Evolutionary conservation across 2,113 vertebrate genomes (phyloP).

Genomic region (Athene cunicularia): DNA sequence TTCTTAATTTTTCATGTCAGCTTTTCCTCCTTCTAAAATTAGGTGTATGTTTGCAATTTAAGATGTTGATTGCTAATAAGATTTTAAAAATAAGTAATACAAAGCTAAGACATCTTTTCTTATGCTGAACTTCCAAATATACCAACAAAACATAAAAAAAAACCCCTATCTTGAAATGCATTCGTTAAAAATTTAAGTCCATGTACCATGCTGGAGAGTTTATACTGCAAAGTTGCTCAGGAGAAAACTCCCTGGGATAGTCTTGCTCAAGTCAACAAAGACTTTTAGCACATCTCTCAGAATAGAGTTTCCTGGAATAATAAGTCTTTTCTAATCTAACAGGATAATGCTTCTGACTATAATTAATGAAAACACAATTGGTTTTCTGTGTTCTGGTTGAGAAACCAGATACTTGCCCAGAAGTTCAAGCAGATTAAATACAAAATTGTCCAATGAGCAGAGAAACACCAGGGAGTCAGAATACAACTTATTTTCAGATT

Average conservation of each 20-base stretch:
- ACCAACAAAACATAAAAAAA: neutral
- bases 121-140: neutral
- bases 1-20: neutral
- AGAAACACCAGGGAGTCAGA: neutral
- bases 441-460: neutral
- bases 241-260: neutral
- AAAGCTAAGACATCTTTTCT: neutral
- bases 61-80: neutral
- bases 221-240: neutral
- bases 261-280: neutral
- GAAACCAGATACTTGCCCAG: neutral
- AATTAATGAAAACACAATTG: neutral
- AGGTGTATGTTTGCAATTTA: neutral
- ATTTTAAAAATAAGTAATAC: neutral
- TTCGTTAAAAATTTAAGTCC: neutral
- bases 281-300: neutral
- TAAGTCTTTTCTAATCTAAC: neutral
- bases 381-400: neutral
- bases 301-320: neutral
- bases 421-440: neutral
- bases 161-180: neutral
- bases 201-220: neutral
- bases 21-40: neutral
- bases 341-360: neutral
- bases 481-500: neutral